Evolutionary conservation across 2,888 invertebrate genomes (phyloP), one percentile per base, ranked within the genome.

Genomic region (Clunio marinus): DNA sequence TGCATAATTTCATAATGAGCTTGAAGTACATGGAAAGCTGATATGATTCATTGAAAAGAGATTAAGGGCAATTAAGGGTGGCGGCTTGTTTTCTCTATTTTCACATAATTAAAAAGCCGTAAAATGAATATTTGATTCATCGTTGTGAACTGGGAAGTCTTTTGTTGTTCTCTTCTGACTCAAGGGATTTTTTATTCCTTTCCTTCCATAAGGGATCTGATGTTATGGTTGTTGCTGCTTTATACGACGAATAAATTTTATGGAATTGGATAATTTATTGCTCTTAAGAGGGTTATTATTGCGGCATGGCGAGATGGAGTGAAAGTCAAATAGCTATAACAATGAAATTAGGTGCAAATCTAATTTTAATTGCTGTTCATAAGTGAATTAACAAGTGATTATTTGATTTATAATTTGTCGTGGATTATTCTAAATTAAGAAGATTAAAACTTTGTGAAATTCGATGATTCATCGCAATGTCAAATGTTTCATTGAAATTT

Each of bases 201-300:
- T 41, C 41, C 20, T 51, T 5, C 4, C 20, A 20, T 22, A 13
- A 51, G 51, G 51, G 51, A 51, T 51, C 22, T 51, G 51, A 4
- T 20, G n/a, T n/a, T n/a, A n/a, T n/a, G n/a, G n/a, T n/a, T n/a
- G n/a, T n/a, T n/a, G n/a, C n/a, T n/a, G n/a, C 20, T 51, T 17
- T 22, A 51, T 22, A 20, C 37, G 37, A 41, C 24, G 24, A 62
- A 62, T 62, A 41, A 62, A 62, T 41, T 62, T 62, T 37, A 41
- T 62, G 28, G 62, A 65, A 65, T 37, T 65, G 63, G 63, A 65
- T 65, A 65, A 65, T 65, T 65, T 65, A 65, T 65, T 20, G 41
- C 63, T 46, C 46, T 65, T 65, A 65, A 65, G 63, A 65, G 63
- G 63, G 63, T 65, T 65, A 65, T 65, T 65, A 65, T 27, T 41